Base-by-base conservation (phyloP, 2,797 vertebrate genomes). In the Danio albolineatus region DNA sequence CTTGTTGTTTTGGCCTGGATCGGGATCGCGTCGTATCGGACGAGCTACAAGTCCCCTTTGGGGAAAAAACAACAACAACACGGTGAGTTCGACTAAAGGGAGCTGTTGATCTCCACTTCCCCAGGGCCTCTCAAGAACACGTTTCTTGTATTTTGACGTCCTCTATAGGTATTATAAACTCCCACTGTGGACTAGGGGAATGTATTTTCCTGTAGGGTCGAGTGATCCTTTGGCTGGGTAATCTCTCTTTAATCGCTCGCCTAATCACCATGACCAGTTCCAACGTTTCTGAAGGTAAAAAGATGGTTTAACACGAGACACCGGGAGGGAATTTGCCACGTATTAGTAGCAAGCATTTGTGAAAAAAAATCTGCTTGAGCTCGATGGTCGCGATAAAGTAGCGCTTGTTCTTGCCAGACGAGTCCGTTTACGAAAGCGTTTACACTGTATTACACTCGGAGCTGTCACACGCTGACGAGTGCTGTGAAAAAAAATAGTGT, bases 41-140 rank as follows among this genome's bases (percentile, higher is more conserved):
- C 36, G 46, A 74, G 76, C 70, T 64, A 83, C 81, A 70, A 83
- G 71, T 78, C 70, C 49, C 16, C 12, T 21, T 6, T 59, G 36
- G 49, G 5, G 4, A n/a, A 12, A n/a, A 49, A n/a, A 61, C n/a
- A 74, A 75, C 14, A 56, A 41, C 43, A 73, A 21, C 46, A 62
- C 62, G 62, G 81, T 83, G 57, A 75, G 81, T 74, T 44, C 13
- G 19, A 80, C 13, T 54, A 4, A 61, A 73, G 10, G 17, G 44
- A 49, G 60, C 73, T 53, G 12, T 65, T 64, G 46, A 65, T 79
- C 38, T 10, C 2, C 36, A 61, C 67, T 71, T 71, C 39, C 7
- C 16, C 46, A 17, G n/a, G 76, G 67, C 76, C 67, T 43, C 14
- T 53, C 5, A 16, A 71, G 10, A 53, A 53, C 46, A 71, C 57